Percentiles rank a stretch among this genome's conserved stretches.
Evolutionary conservation across 2,797 vertebrate genomes (phyloP).

Genomic region (Rhinella marina): DNA sequence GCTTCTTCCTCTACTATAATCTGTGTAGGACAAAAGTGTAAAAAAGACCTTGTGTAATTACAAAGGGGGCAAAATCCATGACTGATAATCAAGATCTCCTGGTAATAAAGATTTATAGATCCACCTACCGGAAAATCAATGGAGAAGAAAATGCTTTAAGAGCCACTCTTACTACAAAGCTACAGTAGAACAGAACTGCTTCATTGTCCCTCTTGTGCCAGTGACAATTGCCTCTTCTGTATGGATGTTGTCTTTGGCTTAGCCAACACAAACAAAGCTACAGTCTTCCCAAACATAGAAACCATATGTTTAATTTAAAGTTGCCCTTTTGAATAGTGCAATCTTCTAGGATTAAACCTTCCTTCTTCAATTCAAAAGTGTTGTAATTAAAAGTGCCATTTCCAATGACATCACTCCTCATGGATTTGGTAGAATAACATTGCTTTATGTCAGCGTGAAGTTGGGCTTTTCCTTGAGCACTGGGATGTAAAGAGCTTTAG

Average conservation of each 20-base stretch:
- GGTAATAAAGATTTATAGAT: too few relatives aligned
- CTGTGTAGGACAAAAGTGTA: too few relatives aligned
- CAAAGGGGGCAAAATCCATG: too few relatives aligned
- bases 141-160: too few relatives aligned
- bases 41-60: too few relatives aligned
- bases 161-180: too few relatives aligned
- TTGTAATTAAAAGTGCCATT: slow-evolving; percentile 37
- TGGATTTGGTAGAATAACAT: slow-evolving; percentile 48
- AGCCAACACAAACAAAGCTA: background rate
- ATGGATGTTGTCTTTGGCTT: background rate
- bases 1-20: too few relatives aligned
- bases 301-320: background rate
- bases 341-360: background rate
- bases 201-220: background rate
- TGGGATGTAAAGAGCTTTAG: background rate
- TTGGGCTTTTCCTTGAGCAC: slow-evolving; percentile 11
- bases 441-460: slow-evolving; percentile 8
- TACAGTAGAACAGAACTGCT: too few relatives aligned
- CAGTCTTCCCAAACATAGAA: background rate
- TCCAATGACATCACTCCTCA: slow-evolving; percentile 23
- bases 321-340: background rate
- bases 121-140: too few relatives aligned
- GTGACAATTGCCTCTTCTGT: background rate
- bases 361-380: background rate
- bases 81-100: too few relatives aligned